These are phyloP conservation scores for Tringa solitaria DNA, from an alignment of 2,113 vertebrate species.

Conservation along the genomic window DNA sequence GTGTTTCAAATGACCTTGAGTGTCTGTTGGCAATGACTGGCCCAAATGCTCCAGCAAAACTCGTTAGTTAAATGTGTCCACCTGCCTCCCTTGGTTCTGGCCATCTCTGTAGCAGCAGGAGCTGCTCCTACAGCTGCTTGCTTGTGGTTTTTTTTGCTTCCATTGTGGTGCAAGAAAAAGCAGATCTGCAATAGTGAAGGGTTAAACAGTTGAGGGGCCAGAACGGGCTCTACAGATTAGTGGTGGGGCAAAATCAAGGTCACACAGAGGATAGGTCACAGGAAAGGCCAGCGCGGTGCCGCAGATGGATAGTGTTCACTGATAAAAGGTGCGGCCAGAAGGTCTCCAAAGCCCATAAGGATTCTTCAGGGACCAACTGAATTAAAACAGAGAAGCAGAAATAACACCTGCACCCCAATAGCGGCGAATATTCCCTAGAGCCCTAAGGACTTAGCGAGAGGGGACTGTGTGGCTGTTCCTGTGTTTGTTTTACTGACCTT, in stretches of 20 bases:
- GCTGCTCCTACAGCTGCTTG: background rate
- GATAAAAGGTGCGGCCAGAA: slow-evolving; percentile 46
- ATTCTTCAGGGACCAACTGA: slow-evolving; percentile 45
- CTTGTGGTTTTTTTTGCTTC: background rate
- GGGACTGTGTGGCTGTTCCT: background rate
- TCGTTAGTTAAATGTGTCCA: background rate
- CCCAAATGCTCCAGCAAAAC: background rate
- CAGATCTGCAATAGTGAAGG: background rate
- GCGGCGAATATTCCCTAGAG: background rate
- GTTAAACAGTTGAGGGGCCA: background rate
- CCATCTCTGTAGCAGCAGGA: background rate
- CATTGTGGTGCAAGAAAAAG: background rate
- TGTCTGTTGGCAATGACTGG: background rate
- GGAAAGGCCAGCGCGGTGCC: background rate
- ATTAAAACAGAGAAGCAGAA: slow-evolving; percentile 51
- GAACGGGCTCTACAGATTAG: background rate
- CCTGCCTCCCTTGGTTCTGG: background rate
- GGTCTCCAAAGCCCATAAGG: slow-evolving; percentile 52
- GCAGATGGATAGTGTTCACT: slow-evolving; percentile 29
- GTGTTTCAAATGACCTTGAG: background rate
- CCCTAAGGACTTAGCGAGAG: background rate
- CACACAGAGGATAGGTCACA: background rate
- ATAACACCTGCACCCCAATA: slow-evolving; percentile 60
- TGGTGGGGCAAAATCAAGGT: slow-evolving; percentile 34
- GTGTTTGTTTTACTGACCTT: slow-evolving; percentile 27